Evolutionary conservation across 2,797 vertebrate species (phyloP).

Genomic region (Tarsius wallacei): DNA sequence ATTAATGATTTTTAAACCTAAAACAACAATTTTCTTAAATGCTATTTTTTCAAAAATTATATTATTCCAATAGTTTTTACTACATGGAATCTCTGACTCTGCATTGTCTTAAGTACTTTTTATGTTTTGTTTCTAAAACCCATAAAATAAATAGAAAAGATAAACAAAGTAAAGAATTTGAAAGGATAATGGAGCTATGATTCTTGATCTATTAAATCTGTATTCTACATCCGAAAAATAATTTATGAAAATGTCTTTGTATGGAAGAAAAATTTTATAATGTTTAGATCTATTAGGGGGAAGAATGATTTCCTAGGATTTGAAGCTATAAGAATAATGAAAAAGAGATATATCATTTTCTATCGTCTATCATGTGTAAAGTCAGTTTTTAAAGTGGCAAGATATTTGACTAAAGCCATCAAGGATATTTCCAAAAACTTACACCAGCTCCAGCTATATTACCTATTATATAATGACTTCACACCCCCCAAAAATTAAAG

Average conservation of each 20-base stretch:
- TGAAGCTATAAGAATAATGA: conserved; percentile 68
- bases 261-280: conserved; percentile 79
- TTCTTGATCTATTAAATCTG: conserved; percentile 61
- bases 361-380: conserved; percentile 67
- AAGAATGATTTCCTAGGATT: conserved; percentile 58
- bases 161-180: conserved; percentile 61
- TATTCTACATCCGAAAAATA: conserved; percentile 42
- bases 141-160: conserved; percentile 67
- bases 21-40: neutral
- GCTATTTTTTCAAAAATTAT: conserved; percentile 26
- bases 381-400: conserved; percentile 46
- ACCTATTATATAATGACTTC: conserved; percentile 1
- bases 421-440: conserved; percentile 55
- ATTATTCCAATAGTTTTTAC: neutral
- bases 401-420: conserved; percentile 59
- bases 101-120: neutral
- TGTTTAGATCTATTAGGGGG: conserved; percentile 64
- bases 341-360: conserved; percentile 41
- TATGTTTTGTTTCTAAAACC: conserved; percentile 69
- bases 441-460: neutral
- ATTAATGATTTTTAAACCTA: conserved; percentile 11
- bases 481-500: too few species aligned
- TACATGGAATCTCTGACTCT: conserved; percentile 36
- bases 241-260: conserved; percentile 59
- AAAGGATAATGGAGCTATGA: neutral